These are phyloP conservation scores for Poecilus cupreus DNA, from an alignment of 2,888 invertebrate genomes.

Conservation along the genomic window DNA sequence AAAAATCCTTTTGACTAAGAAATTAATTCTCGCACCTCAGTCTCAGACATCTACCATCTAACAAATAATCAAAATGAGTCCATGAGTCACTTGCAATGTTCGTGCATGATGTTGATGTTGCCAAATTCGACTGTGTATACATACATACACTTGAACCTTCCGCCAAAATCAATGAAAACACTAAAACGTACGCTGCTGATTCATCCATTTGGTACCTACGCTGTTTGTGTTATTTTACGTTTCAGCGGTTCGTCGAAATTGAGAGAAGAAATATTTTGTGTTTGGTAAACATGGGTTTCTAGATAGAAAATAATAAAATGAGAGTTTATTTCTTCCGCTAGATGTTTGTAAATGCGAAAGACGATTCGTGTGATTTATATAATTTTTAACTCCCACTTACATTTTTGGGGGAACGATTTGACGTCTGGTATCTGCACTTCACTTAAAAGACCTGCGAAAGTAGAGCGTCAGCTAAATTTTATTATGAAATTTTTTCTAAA, in stretches of 20 bases:
- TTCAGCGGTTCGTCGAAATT: background rate
- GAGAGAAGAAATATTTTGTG: background rate
- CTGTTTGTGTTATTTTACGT: background rate
- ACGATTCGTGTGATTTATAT: too few species aligned
- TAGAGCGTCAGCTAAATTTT: too few species aligned
- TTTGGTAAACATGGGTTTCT: background rate
- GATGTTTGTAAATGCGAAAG: too few species aligned
- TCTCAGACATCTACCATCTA: too few species aligned
- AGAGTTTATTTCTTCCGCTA: background rate
- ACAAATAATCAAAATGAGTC: too few species aligned
- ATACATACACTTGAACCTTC: background rate
- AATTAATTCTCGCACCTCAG: too few species aligned
- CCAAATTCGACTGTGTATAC: background rate
- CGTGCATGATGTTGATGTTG: background rate
- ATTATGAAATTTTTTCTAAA: too few species aligned
- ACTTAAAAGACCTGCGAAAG: too few species aligned
- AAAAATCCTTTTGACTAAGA: too few species aligned
- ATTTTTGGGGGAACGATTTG: too few species aligned
- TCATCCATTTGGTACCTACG: background rate
- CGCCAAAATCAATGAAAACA: conserved; percentile 12
- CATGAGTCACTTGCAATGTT: background rate
- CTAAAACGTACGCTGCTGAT: background rate
- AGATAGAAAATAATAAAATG: background rate
- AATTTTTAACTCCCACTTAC: too few species aligned
- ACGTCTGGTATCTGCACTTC: too few species aligned